phyloP scores from a whole-genome alignment of 2,888 invertebrate genomes.

The Spodoptera picta region DNA sequence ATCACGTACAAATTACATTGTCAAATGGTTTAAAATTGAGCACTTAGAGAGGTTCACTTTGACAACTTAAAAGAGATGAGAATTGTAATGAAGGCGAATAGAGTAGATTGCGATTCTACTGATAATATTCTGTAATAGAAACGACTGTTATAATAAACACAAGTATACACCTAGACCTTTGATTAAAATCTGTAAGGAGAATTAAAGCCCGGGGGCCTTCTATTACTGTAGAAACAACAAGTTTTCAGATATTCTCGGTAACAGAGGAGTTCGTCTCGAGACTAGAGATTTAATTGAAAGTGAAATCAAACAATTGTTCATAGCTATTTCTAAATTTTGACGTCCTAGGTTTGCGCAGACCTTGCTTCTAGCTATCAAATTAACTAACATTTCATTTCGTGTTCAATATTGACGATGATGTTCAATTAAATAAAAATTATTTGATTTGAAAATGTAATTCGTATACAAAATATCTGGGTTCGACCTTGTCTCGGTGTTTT shows the following conservation, averaged over 20 bases:
- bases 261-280: constrained; percentile 27
- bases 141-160: constrained; percentile 31
- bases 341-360: constrained; percentile 7
- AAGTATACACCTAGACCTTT: constrained; percentile 19
- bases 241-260: constrained; percentile 30
- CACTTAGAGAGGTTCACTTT: neutral
- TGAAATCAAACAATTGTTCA: constrained; percentile 34
- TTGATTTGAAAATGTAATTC: constrained; percentile 46
- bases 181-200: constrained; percentile 15
- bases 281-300: constrained; percentile 32
- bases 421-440: constrained; percentile 40
- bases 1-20: neutral
- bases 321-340: constrained; percentile 24
- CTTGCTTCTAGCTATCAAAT: constrained; percentile 13
- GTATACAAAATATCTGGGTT: constrained; percentile 66
- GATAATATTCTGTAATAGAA: constrained; percentile 19
- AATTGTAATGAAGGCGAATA: neutral
- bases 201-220: constrained; percentile 19
- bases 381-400: constrained; percentile 5
- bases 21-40: neutral
- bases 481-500: constrained; percentile 70
- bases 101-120: constrained; percentile 7
- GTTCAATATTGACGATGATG: constrained; percentile 1
- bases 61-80: constrained; percentile 9
- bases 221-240: constrained; percentile 28